Conservation (phyloP, 2,888 invertebrate genomes). For the Rhingia campestris region DNA sequence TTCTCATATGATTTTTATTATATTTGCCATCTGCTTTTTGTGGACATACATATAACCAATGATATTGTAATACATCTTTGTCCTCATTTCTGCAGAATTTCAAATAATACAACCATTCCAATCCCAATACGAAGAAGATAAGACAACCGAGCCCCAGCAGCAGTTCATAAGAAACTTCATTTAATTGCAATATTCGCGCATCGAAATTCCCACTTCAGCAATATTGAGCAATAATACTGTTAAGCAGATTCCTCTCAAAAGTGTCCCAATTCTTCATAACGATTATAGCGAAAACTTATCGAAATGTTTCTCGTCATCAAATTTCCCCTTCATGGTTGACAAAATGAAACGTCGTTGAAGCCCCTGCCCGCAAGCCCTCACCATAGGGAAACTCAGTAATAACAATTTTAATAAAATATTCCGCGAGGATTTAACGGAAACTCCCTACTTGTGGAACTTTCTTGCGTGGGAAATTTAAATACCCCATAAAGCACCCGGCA, state of each 20-base stretch:
- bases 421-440: slow-evolving; percentile 47
- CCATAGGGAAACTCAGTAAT: slow-evolving; percentile 38
- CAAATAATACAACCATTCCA: neutral
- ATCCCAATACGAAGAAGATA: slow-evolving; percentile 1
- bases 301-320: slow-evolving; percentile 59
- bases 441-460: slow-evolving; percentile 49
- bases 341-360: slow-evolving; percentile 9
- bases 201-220: slow-evolving; percentile 37
- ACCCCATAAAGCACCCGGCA: slow-evolving; percentile 65
- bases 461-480: slow-evolving; percentile 63
- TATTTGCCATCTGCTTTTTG: no score
- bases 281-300: slow-evolving; percentile 64
- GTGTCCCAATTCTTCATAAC: slow-evolving; percentile 50
- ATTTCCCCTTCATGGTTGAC: slow-evolving; percentile 38
- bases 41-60: no score
- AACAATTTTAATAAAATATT: slow-evolving; percentile 68
- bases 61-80: neutral
- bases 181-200: slow-evolving; percentile 41
- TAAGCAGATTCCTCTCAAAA: slow-evolving; percentile 30
- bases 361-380: slow-evolving; percentile 1
- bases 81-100: neutral
- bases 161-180: slow-evolving; percentile 18
- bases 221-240: slow-evolving; percentile 59
- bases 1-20: no score
- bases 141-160: neutral